These are phyloP conservation scores for Gryon sp. DNA, from an alignment of 1,140 invertebrate species.

Conservation along the genomic window DNA sequence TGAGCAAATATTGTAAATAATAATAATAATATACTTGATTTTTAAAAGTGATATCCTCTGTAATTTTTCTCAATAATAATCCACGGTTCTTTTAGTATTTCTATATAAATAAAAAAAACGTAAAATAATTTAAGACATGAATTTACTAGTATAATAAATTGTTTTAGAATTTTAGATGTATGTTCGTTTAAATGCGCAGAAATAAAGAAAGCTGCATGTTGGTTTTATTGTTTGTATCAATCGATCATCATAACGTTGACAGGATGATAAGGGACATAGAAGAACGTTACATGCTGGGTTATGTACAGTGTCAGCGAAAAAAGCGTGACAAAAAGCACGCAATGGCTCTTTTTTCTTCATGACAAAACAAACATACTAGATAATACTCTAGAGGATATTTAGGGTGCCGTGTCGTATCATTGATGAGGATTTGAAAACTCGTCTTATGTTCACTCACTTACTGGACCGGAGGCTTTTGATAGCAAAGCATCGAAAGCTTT, in stretches of 20 bases:
- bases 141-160: slow-evolving; percentile 28
- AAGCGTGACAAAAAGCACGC: slow-evolving; percentile 15
- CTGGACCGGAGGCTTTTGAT: slow-evolving; percentile 35
- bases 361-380: slow-evolving; percentile 42
- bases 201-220: slow-evolving; percentile 25
- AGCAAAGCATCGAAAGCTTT: slow-evolving; percentile 35
- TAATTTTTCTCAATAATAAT: no score
- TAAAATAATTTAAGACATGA: neutral
- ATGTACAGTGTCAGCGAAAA: slow-evolving; percentile 43
- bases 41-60: no score
- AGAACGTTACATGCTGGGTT: slow-evolving; percentile 28
- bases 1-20: no score
- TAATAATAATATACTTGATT: no score
- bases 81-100: no score
- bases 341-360: slow-evolving; percentile 15
- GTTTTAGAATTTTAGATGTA: slow-evolving; percentile 18
- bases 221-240: slow-evolving; percentile 56
- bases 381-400: slow-evolving; percentile 31
- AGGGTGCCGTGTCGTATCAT: slow-evolving; percentile 55
- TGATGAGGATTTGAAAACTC: slow-evolving; percentile 47
- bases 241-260: slow-evolving; percentile 57
- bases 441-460: slow-evolving; percentile 6
- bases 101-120: no score
- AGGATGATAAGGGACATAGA: slow-evolving; percentile 35
- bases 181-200: slow-evolving; percentile 35